Percentiles rank a stretch among this genome's conserved stretches.
phyloP scores from a whole-genome alignment of 2,888 invertebrate species.

The Anthoptus insignis region DNA sequence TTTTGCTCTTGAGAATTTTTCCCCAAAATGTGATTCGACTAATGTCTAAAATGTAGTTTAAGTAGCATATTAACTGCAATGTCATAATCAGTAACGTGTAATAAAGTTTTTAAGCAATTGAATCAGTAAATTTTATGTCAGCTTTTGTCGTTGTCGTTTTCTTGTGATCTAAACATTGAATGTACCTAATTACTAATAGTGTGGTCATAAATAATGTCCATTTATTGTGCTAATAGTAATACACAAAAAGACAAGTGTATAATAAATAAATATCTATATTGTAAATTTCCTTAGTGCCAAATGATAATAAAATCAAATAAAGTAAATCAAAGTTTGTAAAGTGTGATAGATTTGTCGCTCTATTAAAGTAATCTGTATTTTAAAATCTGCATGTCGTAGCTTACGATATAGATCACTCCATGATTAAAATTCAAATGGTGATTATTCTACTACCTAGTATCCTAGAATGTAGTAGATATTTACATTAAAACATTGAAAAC shows the following conservation, averaged over 20 bases:
- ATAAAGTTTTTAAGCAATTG: constrained; percentile 11
- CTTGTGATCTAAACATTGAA: constrained; percentile 3
- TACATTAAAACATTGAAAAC: not conserved
- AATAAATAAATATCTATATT: constrained; percentile 3
- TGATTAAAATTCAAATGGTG: not conserved
- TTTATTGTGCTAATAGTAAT: constrained; percentile 1
- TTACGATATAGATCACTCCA: not conserved
- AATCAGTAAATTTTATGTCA: constrained; percentile 7
- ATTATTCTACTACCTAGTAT: constrained; percentile 6
- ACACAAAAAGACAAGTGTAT: constrained; percentile 4
- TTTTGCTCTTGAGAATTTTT: constrained; percentile 6
- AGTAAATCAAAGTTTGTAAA: not conserved
- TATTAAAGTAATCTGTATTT: not conserved
- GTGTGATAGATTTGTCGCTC: constrained; percentile 1
- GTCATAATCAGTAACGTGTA: constrained; percentile 40
- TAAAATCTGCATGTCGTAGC: constrained; percentile 3
- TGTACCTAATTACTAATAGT: constrained; percentile 5
- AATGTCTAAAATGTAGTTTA: not conserved
- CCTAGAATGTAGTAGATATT: not conserved
- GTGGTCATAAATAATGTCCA: not conserved
- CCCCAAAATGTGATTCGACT: constrained; percentile 5
- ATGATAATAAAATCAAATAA: constrained; percentile 32
- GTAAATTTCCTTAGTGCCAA: constrained; percentile 43
- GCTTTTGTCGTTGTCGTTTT: constrained; percentile 21
- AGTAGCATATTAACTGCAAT: constrained; percentile 17